Evolutionary conservation across 2,797 vertebrate genomes (phyloP).

Genomic region (Lycodopsis pacificus): DNA sequence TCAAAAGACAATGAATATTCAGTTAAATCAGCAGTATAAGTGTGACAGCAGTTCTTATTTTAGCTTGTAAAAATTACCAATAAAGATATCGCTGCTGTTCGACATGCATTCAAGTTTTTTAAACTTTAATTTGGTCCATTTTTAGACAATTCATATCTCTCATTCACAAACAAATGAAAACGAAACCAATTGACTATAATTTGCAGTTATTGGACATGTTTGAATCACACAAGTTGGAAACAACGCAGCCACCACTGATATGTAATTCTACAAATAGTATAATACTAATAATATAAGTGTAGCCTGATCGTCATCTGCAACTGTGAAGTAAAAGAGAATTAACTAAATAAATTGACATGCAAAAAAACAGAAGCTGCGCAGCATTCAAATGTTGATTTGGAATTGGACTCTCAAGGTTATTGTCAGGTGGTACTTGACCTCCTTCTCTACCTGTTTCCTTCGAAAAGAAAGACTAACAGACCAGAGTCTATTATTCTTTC

Average conservation of each 20-base stretch:
- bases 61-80: not conserved
- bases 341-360: not conserved
- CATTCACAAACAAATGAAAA: not conserved
- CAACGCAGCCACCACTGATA: too few relatives aligned
- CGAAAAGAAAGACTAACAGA: too few relatives aligned
- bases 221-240: too few relatives aligned
- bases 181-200: not conserved
- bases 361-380: not conserved
- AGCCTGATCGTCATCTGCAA: not conserved
- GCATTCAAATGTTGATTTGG: not conserved
- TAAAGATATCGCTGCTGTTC: not conserved
- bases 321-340: not conserved
- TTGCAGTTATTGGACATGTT: not conserved
- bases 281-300: not conserved
- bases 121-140: not conserved
- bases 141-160: not conserved
- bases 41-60: not conserved
- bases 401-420: not conserved
- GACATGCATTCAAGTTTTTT: not conserved
- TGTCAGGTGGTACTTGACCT: not conserved
- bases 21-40: slow-evolving; percentile 1
- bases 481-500: too few relatives aligned
- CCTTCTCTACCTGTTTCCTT: not conserved
- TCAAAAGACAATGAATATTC: not conserved
- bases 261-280: too few relatives aligned